Evolutionary conservation across 2,797 vertebrate genomes (phyloP).

Genomic region (Brotula barbata): DNA sequence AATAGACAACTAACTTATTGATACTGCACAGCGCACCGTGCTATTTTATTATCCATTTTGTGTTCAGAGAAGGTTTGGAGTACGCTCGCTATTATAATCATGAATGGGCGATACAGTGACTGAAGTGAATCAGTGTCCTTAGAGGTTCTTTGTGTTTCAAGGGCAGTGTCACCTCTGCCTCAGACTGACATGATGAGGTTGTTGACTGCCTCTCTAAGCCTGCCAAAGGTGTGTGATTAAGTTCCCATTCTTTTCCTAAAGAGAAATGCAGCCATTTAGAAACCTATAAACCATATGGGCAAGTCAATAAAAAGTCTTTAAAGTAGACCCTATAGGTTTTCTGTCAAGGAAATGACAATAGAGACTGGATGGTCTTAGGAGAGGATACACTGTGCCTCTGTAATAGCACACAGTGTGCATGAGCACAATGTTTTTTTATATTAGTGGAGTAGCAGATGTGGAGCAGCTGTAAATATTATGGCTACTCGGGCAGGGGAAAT

Average conservation of each 20-base stretch:
- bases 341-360: conserved; percentile 44
- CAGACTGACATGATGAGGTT: conserved; percentile 65
- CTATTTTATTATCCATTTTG: conserved; percentile 38
- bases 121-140: conserved; percentile 67
- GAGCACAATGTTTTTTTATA: conserved; percentile 8
- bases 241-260: conserved; percentile 65
- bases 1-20: conserved; percentile 37
- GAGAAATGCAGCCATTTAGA: conserved; percentile 60
- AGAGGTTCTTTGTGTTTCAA: conserved; percentile 72
- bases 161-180: conserved; percentile 65
- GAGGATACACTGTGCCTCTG: conserved; percentile 23
- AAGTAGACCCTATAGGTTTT: conserved; percentile 49
- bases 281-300: conserved; percentile 70
- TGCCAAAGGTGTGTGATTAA: conserved; percentile 69
- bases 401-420: conserved; percentile 26
- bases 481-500: conserved; percentile 10
- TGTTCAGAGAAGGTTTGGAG: conserved; percentile 35
- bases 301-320: conserved; percentile 66
- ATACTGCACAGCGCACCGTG: conserved; percentile 30
- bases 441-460: conserved; percentile 19
- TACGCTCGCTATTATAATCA: conserved; percentile 31
- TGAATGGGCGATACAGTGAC: conserved; percentile 43
- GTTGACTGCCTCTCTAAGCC: conserved; percentile 63
- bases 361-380: conserved; percentile 20
- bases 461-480: conserved; percentile 15